Evolutionary conservation across 2,888 invertebrate genomes (phyloP), one percentile per base, ranked within the genome.

Genomic region (Parnassius mnemosyne): DNA sequence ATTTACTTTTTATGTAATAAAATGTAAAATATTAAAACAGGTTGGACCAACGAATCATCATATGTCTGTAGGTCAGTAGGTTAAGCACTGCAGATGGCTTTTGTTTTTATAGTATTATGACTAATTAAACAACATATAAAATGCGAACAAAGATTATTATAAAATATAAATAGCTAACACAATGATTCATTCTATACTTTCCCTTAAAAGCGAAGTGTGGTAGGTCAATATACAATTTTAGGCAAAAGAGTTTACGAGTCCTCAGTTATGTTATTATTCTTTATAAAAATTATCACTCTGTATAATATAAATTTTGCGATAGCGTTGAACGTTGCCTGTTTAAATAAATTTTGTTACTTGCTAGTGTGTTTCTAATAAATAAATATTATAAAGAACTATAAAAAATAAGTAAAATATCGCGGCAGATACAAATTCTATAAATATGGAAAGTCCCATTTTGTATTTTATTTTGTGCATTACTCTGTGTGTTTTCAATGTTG

Each of bases 401-500:
- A 34, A 34, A 34, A 34, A 34, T 34, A 7, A 34, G 5, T 34
- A 34, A 7, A 34, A 34, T 34, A 34, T 34, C 34, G 34, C 7
- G 7, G 34, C 34, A 25, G 25, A 5, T 5, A 25, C 25, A 34
- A 34, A 34, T 3, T 5, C 34, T 5, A 5, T 12, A n/a, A 61
- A 57, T 62, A 70, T 70, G 70, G 16, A 55, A 61, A 57, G 63
- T 34, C n/a, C 34, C 10, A 10, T 12, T 10, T 43, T 44, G 11
- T 11, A 20, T 11, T 25, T 13, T 2, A 44, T 41, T 16, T n/a
- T 58, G 25, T 54, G 10, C 64, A 68, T 54, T 56, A 71, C 9
- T 51, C 66, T 68, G 52, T 65, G 62, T 72, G 16, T 68, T 59
- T 61, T 74, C 41, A 71, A 73, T 64, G 79, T 79, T 3, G 63